Base-by-base conservation (phyloP, 2,797 vertebrate genomes). In the Nyctibius grandis region DNA sequence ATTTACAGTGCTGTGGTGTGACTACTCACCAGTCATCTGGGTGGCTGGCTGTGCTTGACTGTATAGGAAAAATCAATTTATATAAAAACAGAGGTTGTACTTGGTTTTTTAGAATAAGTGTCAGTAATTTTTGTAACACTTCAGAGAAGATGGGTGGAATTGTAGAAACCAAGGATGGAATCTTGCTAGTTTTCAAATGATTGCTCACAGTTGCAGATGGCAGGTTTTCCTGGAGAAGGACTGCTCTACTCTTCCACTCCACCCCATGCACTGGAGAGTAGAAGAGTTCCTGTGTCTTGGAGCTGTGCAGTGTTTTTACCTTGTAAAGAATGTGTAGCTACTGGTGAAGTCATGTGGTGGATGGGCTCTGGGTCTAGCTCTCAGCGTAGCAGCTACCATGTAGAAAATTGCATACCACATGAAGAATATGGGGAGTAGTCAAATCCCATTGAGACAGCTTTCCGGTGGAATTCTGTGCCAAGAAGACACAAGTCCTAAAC, bases 111-210 rank as follows among this genome's bases (percentile, higher is more conserved):
- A 68, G 82, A 57, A 31, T 81, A 92, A 90, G 33, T 72, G 89
- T 85, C 21, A 73, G 76, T 92, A 88, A 90, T 78, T 94, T 95
- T 95, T 96, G 61, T 95, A 95, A 72, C 73, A 47, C 54, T 90
- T 95, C 84, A 95, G 85, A 95, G 88, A 91, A 85, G 67, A 95
- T 92, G 53, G 65, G 31, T 96, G 84, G 70, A 95, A 79, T 40
- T 85, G 22, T 95, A 93, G 86, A 91, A 93, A 88, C 40, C 65
- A 92, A 91, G 90, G n/a, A 61, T 74, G 54, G 70, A 87, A 36
- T 82, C 36, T 85, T 54, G n/a, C 40, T 47, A 6, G 22, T 82
- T 94, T 78, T 78, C 33, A 78, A n/a, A 36, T 57, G 17, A 28
- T 48, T 16, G 5, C 9, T 38, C 15, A 13, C 9, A 31, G 1